Conservation (phyloP, 2,113 vertebrate genomes). For the Echinops telfairi region DNA sequence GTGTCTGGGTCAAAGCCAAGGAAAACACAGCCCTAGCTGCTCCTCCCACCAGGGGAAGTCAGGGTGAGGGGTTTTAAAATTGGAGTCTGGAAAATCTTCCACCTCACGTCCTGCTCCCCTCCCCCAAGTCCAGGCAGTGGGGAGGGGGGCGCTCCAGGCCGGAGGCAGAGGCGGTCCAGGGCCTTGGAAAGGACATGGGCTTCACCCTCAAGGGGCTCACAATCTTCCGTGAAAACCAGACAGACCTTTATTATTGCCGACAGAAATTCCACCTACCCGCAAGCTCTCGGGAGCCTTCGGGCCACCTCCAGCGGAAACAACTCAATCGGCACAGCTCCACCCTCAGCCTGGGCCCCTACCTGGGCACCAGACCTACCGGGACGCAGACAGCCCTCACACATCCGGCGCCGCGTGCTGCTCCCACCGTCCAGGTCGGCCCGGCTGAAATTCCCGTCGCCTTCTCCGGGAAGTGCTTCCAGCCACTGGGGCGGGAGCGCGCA, state of each 20-base stretch:
- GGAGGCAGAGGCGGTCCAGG: constrained; percentile 23
- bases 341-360: neutral
- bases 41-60: constrained; percentile 61
- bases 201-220: constrained; percentile 77
- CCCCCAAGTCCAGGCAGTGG: neutral
- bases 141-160: neutral
- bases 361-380: constrained; percentile 15
- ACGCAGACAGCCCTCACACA: neutral
- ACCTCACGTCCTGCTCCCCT: neutral
- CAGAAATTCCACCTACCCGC: constrained; percentile 76
- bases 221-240: constrained; percentile 78
- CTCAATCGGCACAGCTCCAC: accelerated
- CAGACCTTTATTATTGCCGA: constrained; percentile 73
- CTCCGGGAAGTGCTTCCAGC: neutral
- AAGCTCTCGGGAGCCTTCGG: constrained; percentile 37
- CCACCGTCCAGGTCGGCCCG: neutral
- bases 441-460: neutral
- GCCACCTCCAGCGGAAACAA: constrained; percentile 46
- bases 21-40: constrained; percentile 56
- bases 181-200: constrained; percentile 71
- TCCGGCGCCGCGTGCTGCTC: neutral
- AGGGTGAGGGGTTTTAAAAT: constrained; percentile 68
- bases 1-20: constrained; percentile 74
- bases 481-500: neutral
- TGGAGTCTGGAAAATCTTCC: constrained; percentile 73